Base-by-base conservation (phyloP, 1,140 invertebrate genomes). In the Oreohelix idahoensis region DNA sequence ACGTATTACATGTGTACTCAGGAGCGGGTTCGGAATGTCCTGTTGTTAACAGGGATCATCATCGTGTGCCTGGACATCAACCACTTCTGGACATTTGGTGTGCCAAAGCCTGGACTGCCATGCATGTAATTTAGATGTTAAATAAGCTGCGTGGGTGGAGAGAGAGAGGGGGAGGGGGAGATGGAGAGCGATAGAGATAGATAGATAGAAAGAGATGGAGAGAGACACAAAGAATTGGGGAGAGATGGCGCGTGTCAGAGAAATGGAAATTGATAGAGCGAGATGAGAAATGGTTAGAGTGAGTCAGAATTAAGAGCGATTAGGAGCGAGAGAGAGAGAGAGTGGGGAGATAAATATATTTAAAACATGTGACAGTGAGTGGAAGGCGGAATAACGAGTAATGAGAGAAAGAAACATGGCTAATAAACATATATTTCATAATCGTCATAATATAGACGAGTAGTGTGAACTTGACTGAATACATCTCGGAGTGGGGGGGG, bases 1-100 rank as follows among this genome's bases (percentile, higher is more conserved):
- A 90, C 89, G 26, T 90, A 90, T 75, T 73, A 75, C 17, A 87
- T 92, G 84, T 92, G 92, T 84, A 91, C 89, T 5, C 73, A 87
- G 0, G 90, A 91, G 79, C 83, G 90, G 38, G 90, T 89, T 11
- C 87, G 87, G 17, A 87, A 90, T 26, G 87, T 92, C 51, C 84
- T 91, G 70, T 76, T 92, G 36, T 86, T 92, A 11, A 88, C 92
- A 20, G 87, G 87, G 13, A 89, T 92, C 15, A 42, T 92, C 0
- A 79, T 92, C 0, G 87, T 92, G 42, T 89, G 88, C 75, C 84
- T 92, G 26, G 92, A 92, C 84, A 88, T 91, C 35, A 91, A 92
- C 80, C 90, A 87, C 86, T 92, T 93, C 87, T 92, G 92, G 90
- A 92, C 91, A 0, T 87, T 87, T 53, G 89, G 88, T 0, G 79